Base-by-base conservation (phyloP, 1,140 invertebrate species). In the Caenorhabditis tropicalis region DNA sequence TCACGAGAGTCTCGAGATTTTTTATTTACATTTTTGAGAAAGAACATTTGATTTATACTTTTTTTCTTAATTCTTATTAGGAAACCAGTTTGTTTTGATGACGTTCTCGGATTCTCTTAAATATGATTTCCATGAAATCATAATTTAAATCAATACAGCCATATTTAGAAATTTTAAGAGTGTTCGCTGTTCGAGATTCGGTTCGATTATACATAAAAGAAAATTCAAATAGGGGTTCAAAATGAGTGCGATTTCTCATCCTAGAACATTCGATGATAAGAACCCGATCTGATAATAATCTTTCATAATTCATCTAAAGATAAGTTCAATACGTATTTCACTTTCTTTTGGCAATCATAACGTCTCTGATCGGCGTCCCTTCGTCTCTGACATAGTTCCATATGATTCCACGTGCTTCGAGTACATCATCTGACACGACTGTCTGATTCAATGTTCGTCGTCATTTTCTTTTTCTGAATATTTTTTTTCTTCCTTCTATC, bases 351-450 rank as follows among this genome's bases (percentile, higher is more conserved):
- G 19, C 12, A 33, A 33, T 33, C 31, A 33, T 65, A 7, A 33
- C 16, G 5, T 65, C 19, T 65, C 31, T 15, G 6, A 33, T 36
- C 12, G 31, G 58, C 29, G 58, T 33, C 58, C 29, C 16, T 33
- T 19, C 36, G 58, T 65, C 58, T 65, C 29, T 65, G 58, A 74
- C 43, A 33, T 74, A 27, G 53, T 43, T 43, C 10, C 33, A 43
- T 74, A 39, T 43, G 19, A 74, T 74, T 74, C 65, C 36, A 43
- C 36, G 33, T 74, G 65, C 36, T 74, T 74, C 36, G 43, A 74
- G 36, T 43, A 19, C 36, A 43, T 74, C 65, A 74, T 74, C 65
- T 74, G 65, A 74, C 36, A 10, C 27, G 27, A 27, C 33, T 16
- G 19, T 21, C 19, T 65, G 21, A 56, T 16, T 65, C 58, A 39